A percentile compares a stretch with the other conserved stretches of the same genome.
These are phyloP conservation scores for Panagrolaimus sp. DNA, from an alignment of 1,140 invertebrate species.

Conservation along the genomic window DNA sequence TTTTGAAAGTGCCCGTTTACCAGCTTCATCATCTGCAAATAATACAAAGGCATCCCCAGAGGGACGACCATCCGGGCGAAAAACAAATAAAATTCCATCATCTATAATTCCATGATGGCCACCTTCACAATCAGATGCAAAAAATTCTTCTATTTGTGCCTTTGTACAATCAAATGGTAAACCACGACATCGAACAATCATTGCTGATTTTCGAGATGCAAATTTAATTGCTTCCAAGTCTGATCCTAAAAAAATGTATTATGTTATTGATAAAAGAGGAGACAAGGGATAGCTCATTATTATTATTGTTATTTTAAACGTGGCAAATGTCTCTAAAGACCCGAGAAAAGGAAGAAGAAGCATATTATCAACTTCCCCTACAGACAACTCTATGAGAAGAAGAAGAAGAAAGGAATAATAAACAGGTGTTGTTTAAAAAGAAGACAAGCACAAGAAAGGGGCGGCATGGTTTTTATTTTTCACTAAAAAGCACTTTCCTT, in stretches of 20 bases:
- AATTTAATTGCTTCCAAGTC: conserved; percentile 93
- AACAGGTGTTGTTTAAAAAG: too few relatives aligned
- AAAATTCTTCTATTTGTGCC: conserved; percentile 95
- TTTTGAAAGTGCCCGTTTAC: conserved; percentile 80
- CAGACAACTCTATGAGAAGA: too few relatives aligned
- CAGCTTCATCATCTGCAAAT: conserved; percentile 82
- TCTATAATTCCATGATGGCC: conserved; percentile 82
- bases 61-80: conserved; percentile 85
- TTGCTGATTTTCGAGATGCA: conserved; percentile 80
- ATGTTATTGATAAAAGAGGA: conserved; percentile 25
- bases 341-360: too few relatives aligned
- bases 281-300: not conserved
- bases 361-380: too few relatives aligned
- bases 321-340: too few relatives aligned
- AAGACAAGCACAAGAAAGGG: too few relatives aligned
- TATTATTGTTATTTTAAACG: not conserved
- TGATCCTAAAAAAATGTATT: conserved; percentile 69
- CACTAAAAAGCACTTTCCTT: too few relatives aligned
- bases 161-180: conserved; percentile 93
- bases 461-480: too few relatives aligned
- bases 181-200: conserved; percentile 95
- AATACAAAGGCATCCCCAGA: conserved; percentile 98
- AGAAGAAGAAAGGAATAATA: too few relatives aligned
- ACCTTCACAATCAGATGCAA: conserved; percentile 75
- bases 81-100: conserved; percentile 87